Conservation (phyloP, 2,113 vertebrate species). For the Catharus fuscescens region DNA sequence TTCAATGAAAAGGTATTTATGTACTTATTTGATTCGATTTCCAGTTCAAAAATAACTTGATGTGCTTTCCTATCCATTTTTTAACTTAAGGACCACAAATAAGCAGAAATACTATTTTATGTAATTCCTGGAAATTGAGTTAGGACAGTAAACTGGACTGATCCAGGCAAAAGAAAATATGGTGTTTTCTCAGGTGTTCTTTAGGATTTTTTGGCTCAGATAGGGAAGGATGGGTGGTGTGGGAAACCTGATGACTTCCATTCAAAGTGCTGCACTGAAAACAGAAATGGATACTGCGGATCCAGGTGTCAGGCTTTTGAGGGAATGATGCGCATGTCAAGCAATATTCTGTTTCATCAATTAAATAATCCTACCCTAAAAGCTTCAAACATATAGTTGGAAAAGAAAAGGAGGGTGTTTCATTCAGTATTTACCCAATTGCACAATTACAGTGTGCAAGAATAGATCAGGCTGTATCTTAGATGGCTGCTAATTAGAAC, state of each 20-base stretch:
- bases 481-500: not conserved
- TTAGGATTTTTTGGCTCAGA: not conserved
- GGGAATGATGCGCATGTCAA: not conserved
- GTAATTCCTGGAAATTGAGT: not conserved
- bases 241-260: not conserved
- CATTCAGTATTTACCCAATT: not conserved
- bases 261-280: not conserved
- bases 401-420: not conserved
- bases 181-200: not conserved
- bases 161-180: not conserved
- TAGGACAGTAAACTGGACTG: not conserved
- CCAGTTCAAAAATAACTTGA: not conserved
- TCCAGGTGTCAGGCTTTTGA: not conserved
- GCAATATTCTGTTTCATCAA: not conserved
- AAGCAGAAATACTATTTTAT: not conserved
- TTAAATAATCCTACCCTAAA: not conserved
- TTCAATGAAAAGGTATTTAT: conserved; percentile 89
- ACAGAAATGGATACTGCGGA: not conserved
- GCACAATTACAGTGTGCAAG: not conserved
- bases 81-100: not conserved
- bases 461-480: not conserved
- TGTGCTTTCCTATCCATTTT: not conserved
- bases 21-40: not conserved
- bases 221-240: not conserved
- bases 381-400: not conserved